Percentiles rank a stretch among this genome's conserved stretches.
These are phyloP conservation scores for Rhegmatorhina hoffmannsi DNA, from an alignment of 2,113 vertebrate species.

Conservation along the genomic window DNA sequence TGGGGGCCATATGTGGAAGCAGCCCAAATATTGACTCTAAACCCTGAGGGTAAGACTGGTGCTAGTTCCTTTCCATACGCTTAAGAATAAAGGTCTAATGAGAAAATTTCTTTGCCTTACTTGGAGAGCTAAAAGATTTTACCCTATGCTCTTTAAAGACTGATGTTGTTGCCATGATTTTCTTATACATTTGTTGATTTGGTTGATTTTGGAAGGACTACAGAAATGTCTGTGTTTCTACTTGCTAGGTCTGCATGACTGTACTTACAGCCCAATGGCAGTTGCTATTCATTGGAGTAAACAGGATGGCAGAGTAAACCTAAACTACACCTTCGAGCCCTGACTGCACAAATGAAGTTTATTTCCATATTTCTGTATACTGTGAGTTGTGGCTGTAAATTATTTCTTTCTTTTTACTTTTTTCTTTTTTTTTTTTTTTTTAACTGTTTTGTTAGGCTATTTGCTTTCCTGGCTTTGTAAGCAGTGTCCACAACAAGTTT, in stretches of 20 bases:
- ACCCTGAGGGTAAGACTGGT: background rate
- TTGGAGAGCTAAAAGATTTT: background rate
- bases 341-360: background rate
- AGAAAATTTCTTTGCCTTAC: background rate
- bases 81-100: background rate
- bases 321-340: background rate
- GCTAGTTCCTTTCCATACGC: background rate
- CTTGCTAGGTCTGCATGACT: background rate
- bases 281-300: background rate
- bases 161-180: background rate
- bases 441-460: background rate
- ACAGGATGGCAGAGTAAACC: background rate
- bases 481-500: background rate
- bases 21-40: fast-evolving
- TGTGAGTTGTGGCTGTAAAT: background rate
- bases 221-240: background rate
- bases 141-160: background rate
- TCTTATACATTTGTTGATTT: background rate
- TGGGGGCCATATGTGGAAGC: background rate
- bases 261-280: fast-evolving
- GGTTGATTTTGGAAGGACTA: background rate
- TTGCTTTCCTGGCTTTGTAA: background rate
- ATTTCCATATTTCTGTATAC: background rate
- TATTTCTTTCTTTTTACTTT: background rate
- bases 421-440: background rate